Evolutionary conservation across 1,140 invertebrate genomes (phyloP).

Genomic region (Drosophila bipectinata): DNA sequence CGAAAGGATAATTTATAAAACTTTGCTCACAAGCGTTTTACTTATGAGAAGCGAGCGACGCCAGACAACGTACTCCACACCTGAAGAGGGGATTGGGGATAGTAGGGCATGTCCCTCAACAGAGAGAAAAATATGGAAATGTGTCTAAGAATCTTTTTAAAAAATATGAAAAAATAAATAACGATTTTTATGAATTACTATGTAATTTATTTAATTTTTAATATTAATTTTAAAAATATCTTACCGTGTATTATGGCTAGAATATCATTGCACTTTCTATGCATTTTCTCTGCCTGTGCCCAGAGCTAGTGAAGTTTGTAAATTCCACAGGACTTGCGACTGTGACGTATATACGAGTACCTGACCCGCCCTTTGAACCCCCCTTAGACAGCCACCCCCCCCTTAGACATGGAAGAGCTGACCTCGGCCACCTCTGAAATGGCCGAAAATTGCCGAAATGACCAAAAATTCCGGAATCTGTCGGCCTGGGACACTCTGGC

Average conservation of each 20-base stretch:
- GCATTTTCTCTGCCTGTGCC: background rate
- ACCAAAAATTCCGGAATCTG: conserved; percentile 44
- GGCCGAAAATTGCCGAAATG: conserved; percentile 31
- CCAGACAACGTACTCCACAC: conserved; percentile 57
- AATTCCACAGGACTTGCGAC: conserved; percentile 64
- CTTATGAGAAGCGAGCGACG: conserved; percentile 77
- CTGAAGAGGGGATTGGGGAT: conserved; percentile 1
- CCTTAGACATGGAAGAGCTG: conserved; percentile 6
- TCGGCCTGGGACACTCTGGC: conserved; percentile 54
- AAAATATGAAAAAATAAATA: too few relatives aligned
- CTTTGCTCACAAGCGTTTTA: conserved; percentile 81
- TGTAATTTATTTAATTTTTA: too few relatives aligned
- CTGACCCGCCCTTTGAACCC: conserved; percentile 5
- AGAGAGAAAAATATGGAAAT: background rate
- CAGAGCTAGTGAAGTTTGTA: conserved; percentile 59
- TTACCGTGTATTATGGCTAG: too few relatives aligned
- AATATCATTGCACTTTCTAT: too few relatives aligned
- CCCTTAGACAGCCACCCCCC: background rate
- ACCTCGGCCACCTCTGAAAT: conserved; percentile 34
- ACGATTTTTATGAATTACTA: too few relatives aligned
- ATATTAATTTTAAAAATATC: background rate
- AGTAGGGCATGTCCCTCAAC: background rate
- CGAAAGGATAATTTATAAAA: conserved; percentile 84
- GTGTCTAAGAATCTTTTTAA: too few relatives aligned
- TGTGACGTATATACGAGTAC: conserved; percentile 63